Percentiles rank a stretch among this genome's conserved stretches.
Evolutionary conservation across 2,888 invertebrate species (phyloP).

Genomic region (Agrenia bidenticulata): DNA sequence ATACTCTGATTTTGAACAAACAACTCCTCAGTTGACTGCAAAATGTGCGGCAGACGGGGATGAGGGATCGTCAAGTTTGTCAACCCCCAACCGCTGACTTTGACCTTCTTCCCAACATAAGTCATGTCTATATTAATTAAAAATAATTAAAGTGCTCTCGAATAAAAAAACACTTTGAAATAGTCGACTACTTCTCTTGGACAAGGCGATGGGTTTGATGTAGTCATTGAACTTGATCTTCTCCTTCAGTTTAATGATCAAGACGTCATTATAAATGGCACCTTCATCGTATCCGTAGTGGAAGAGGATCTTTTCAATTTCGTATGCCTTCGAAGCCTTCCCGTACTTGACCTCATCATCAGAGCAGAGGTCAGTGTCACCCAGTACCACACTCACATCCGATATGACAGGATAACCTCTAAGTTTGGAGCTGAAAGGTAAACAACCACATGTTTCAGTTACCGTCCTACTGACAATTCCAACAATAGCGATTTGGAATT

Average conservation of each 20-base stretch:
- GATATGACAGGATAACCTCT: conserved; percentile 14
- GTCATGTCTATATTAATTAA: conserved; percentile 3
- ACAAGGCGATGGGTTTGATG: conserved; percentile 17
- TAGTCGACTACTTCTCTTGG: background rate
- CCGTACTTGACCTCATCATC: conserved; percentile 24
- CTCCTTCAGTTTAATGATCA: conserved; percentile 22
- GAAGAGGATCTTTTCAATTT: conserved; percentile 28
- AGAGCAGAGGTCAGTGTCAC: conserved; percentile 29
- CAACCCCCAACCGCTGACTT: conserved; percentile 36
- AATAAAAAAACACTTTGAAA: too few relatives aligned
- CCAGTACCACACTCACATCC: conserved; percentile 24
- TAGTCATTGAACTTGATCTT: conserved; percentile 27
- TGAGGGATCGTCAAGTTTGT: conserved; percentile 28
- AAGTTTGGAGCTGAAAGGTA: conserved; percentile 22
- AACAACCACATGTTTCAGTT: too few relatives aligned
- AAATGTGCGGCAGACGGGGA: background rate
- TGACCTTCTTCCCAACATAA: conserved; percentile 14
- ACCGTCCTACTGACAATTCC: too few relatives aligned
- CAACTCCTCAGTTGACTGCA: conserved; percentile 30
- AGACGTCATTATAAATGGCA: conserved; percentile 24
- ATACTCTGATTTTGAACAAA: conserved; percentile 31
- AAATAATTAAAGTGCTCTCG: too few relatives aligned
- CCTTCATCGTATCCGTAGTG: conserved; percentile 28
- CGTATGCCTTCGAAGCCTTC: conserved; percentile 15
- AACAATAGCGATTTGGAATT: too few relatives aligned